Evolutionary conservation across 2,113 vertebrate genomes (phyloP), one percentile per base, ranked within the genome.

Genomic region (Phaethon lepturus): DNA sequence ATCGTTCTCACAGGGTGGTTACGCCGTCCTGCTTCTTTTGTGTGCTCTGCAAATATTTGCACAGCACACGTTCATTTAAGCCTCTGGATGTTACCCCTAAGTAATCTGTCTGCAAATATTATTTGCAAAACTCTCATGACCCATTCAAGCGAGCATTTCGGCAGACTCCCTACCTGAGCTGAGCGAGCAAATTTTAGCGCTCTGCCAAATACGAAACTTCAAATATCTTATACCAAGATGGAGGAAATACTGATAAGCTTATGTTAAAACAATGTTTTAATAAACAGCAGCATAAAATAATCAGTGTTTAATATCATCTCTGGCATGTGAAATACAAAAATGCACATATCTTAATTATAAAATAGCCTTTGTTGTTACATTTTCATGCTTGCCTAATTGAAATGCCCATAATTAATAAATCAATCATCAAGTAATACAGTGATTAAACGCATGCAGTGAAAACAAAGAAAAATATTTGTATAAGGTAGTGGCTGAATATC

Each of bases 231-330:
- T 52, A 90, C 72, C 69, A 56, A 89, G 85, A 90, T 60, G 94
- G 93, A 97, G 96, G 88, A 97, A 96, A 95, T 87, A 42, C n/a
- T 0, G 10, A 28, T 11, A 56, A 50, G 20, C 50, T 95, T 24
- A 86, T 29, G 55, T 94, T 88, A 98, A 97, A 98, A 92, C 93
- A 81, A 98, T 24, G 86, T 98, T 98, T 98, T 98, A 98, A 98
- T 98, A 96, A 98, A 96, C 96, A 98, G 97, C 97, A 98, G 98
- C 98, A 98, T 98, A 98, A 97, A 98, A 98, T 98, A 97, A 97
- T 98, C 98, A 97, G 98, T 98, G 98, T 98, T 98, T 98, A 98
- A 98, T 98, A 98, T 98, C 92, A 98, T 95, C 98, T 98, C 97
- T 98, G 96, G 96, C 98, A 97, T 44, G 97, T 98, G 96, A 98